Conservation (phyloP, 2,113 vertebrate genomes). For the Myiozetetes cayanensis region DNA sequence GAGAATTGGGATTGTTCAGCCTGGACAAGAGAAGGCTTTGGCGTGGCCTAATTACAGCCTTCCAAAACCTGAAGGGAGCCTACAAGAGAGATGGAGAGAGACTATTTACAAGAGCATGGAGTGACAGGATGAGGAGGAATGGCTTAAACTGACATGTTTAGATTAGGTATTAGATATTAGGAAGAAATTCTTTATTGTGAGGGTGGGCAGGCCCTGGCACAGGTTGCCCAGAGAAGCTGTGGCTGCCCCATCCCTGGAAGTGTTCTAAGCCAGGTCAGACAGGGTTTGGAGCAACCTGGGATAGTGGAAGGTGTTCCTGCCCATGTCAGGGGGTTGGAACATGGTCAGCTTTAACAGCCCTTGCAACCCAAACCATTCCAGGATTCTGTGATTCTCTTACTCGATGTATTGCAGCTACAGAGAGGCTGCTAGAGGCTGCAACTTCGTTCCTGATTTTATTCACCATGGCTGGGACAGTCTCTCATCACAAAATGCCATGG, state of each 20-base stretch:
- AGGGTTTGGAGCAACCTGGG: accelerated
- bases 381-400: neutral
- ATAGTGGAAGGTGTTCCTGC: neutral
- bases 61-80: neutral
- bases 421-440: neutral
- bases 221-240: neutral
- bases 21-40: neutral
- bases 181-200: neutral
- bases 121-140: neutral
- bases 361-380: neutral
- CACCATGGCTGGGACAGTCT: neutral
- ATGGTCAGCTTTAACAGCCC: neutral
- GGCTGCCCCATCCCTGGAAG: neutral
- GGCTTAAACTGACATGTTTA: neutral
- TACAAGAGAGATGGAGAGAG: neutral
- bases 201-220: neutral
- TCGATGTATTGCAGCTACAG: neutral
- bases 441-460: neutral
- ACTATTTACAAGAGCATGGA: neutral
- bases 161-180: neutral
- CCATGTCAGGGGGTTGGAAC: neutral
- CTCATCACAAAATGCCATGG: neutral
- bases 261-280: neutral
- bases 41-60: neutral
- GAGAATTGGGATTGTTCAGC: neutral